phyloP scores from a whole-genome alignment of 1,140 invertebrate species.

The Tenebrio molitor region DNA sequence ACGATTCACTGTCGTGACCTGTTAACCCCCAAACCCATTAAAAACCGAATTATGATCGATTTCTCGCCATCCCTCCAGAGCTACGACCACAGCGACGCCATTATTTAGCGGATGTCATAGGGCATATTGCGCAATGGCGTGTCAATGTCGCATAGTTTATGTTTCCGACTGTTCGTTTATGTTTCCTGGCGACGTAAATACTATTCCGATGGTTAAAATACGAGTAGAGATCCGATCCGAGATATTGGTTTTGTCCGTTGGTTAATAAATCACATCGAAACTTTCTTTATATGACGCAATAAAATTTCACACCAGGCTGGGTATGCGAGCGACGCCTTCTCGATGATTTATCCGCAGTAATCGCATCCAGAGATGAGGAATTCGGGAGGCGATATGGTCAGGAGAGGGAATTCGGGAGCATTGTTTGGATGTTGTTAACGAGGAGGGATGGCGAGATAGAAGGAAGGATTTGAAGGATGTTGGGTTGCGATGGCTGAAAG shows the following conservation, averaged over 20 bases:
- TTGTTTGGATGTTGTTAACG: no score
- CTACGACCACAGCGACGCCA: neutral
- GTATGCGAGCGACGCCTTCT: constrained; percentile 22
- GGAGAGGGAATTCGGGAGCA: no score
- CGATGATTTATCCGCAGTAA: constrained; percentile 46
- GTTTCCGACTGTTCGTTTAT: constrained; percentile 14
- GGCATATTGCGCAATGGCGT: constrained; percentile 6
- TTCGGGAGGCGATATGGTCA: no score
- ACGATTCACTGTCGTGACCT: no score
- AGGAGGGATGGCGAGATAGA: no score
- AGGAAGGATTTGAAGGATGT: no score
- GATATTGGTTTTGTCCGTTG: constrained; percentile 52
- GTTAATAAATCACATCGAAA: constrained; percentile 50
- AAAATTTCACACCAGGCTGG: constrained; percentile 52
- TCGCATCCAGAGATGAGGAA: neutral
- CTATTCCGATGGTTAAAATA: constrained; percentile 35
- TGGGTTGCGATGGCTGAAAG: no score
- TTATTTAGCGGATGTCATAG: neutral
- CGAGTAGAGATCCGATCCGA: constrained; percentile 29
- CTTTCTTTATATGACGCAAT: constrained; percentile 54
- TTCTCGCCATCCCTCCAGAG: no score
- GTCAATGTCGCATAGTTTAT: constrained; percentile 26
- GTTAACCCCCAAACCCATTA: no score
- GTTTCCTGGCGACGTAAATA: constrained; percentile 13
- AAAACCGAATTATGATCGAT: no score